phyloP scores from a whole-genome alignment of 2,113 vertebrate species.

The Lonchura striata region DNA sequence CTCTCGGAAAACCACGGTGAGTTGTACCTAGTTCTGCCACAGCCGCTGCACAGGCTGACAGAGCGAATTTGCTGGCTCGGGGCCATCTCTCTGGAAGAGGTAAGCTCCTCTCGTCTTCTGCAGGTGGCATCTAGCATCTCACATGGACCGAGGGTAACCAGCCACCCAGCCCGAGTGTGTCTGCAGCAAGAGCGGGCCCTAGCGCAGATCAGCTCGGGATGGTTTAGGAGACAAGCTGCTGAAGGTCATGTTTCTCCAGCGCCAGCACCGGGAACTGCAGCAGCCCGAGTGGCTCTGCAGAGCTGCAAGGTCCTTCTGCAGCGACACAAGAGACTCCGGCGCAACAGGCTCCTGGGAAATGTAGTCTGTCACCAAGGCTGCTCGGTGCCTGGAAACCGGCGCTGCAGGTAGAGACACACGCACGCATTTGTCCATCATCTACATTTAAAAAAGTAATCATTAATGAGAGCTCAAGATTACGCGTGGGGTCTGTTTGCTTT shows the following conservation, averaged over 20 bases:
- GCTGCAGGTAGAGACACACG: neutral
- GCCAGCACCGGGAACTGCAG: neutral
- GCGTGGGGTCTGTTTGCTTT: neutral
- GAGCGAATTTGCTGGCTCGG: conserved; percentile 77
- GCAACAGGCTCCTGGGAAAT: conserved; percentile 67
- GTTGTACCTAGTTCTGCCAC: conserved; percentile 84
- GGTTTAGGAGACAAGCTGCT: neutral
- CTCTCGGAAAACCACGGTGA: neutral
- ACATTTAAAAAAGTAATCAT: neutral
- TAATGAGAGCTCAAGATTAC: neutral
- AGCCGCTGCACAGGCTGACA: conserved; percentile 82
- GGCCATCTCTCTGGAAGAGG: conserved; percentile 76
- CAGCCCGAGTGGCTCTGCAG: neutral
- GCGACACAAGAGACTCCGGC: neutral
- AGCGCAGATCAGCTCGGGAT: neutral
- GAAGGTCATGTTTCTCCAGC: neutral
- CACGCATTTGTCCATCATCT: neutral
- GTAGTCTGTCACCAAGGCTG: conserved; percentile 18
- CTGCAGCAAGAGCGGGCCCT: neutral
- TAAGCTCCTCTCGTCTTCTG: conserved; percentile 55
- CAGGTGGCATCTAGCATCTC: conserved; percentile 63
- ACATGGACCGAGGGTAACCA: neutral
- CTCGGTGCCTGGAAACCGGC: neutral
- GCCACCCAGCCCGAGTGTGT: neutral
- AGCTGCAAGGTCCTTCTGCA: neutral